Base-by-base conservation (phyloP, 2,797 vertebrate species). In the Leptatherina wallacei region DNA sequence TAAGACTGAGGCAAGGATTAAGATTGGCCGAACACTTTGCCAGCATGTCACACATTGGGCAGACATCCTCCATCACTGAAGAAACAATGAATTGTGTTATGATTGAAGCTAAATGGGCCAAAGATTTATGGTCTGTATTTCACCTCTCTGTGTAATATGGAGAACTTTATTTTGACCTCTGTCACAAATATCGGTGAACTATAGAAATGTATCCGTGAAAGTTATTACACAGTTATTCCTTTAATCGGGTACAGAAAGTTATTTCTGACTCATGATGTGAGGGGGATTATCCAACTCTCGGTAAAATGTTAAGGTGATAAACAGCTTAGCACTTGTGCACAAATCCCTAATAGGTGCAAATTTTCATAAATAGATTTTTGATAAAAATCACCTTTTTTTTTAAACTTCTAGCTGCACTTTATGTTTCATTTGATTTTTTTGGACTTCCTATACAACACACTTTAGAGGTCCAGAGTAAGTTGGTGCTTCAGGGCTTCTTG, bases 251-350 rank as follows among this genome's bases (percentile, higher is more conserved):
- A 40, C 9, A 77, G 14, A 79, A 75, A 77, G 71, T 71, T 85
- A 74, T 75, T 77, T 35, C 65, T 87, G 78, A 88, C 74, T 76
- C 71, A 60, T 65, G 69, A 74, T 79, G 71, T 79, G 75, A 88
- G 44, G 40, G 3, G 62, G 79, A 86, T 90, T 87, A 89, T 81
- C 73, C 70, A 60, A 33, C 58, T 54, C 12, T 24, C 51, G 69
- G 40, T 58, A 54, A 75, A 85, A 76, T 65, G 71, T 88, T 84
- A 82, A 69, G 73, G 76, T 80, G 71, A 72, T 86, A 82, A 85
- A 83, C 75, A 38, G 29, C 69, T 71, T 30, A 63, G 69, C 85
- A 83, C 13, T 8, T 76, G 69, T 42, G 33, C 51, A 71, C 61
- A 87, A 84, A 89, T 88, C 73, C 69, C 29, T 62, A 0, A 75